A percentile compares a stretch with the other conserved stretches of the same genome.
Conservation (phyloP, 1,140 invertebrate species). For the Hetaerina americana region DNA sequence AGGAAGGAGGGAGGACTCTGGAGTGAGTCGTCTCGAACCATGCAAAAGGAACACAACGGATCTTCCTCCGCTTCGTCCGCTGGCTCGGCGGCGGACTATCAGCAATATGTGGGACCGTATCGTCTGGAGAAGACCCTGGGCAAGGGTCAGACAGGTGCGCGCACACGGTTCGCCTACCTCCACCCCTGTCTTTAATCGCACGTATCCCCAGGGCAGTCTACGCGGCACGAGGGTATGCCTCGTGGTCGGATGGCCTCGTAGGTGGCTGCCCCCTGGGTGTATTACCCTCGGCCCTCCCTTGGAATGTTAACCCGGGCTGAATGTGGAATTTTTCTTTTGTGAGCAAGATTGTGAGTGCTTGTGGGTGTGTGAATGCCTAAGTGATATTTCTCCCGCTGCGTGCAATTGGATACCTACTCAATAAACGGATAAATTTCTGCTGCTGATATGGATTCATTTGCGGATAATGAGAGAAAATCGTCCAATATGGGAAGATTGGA, state of each 20-base stretch:
- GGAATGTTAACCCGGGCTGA: no score
- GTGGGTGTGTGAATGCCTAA: no score
- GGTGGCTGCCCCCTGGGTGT: no score
- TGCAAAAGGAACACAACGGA: background rate
- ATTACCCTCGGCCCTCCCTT: no score
- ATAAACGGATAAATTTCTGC: no score
- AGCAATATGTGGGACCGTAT: constrained; percentile 96
- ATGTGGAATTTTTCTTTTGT: no score
- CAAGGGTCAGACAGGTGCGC: constrained; percentile 95
- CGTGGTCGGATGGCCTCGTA: background rate
- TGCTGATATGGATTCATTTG: no score
- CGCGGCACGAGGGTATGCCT: background rate
- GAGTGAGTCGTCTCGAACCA: background rate
- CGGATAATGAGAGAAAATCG: background rate
- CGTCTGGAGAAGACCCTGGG: constrained; percentile 96
- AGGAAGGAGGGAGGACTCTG: background rate
- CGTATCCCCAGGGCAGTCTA: background rate
- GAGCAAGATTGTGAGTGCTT: no score
- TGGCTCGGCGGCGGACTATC: constrained; percentile 40
- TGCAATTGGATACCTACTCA: no score
- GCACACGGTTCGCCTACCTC: constrained; percentile 10
- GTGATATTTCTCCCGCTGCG: no score
- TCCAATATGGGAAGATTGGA: background rate
- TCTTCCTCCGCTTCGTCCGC: background rate
- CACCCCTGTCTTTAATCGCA: background rate